Evolutionary conservation across 2,888 invertebrate genomes (phyloP), one percentile per base, ranked within the genome.

Genomic region (Apeira syringaria): DNA sequence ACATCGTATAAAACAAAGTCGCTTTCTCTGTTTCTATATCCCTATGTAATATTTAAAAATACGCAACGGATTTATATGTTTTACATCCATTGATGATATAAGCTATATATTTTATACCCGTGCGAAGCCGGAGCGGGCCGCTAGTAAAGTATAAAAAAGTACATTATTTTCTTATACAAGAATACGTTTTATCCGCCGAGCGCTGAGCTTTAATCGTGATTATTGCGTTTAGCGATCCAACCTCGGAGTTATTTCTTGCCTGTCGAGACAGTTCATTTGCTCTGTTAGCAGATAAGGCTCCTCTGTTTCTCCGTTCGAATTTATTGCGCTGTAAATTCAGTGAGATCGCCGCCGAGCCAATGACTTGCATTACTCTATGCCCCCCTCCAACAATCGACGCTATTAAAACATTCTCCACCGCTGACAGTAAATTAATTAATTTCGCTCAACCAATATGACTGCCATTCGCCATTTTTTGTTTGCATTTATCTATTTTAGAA

Each of bases 371-470:
- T 73, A 53, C 48, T 51, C 55, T 53, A 50, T 62, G 20, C 20
- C 20, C 57, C 67, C 74, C 70, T 76, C 68, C 59, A 53, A 60
- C 68, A 65, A 68, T 64, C 68, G 66, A 56, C 64, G 68, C 70
- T 72, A 80, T 82, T 80, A 76, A 80, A 80, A 76, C 70, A 70
- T 79, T 80, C 68, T 73, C 68, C 67, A 64, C 44, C 66, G 68
- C 64, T 64, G 68, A 74, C 66, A 72, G 80, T 71, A 76, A 79
- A 78, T 80, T 87, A 84, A 88, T 87, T 87, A 87, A 85, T 87
- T 86, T 81, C 65, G 62, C 25, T 24, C 24, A 66, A 74, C 69
- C 58, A 70, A 69, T 77, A 66, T 73, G 69, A 69, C 69, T 71
- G 62, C 70, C 66, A 61, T 49, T 48, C 64, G 53, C 58, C 58